Base-by-base conservation (phyloP, 2,113 vertebrate species). In the Tylochromis polylepis region DNA sequence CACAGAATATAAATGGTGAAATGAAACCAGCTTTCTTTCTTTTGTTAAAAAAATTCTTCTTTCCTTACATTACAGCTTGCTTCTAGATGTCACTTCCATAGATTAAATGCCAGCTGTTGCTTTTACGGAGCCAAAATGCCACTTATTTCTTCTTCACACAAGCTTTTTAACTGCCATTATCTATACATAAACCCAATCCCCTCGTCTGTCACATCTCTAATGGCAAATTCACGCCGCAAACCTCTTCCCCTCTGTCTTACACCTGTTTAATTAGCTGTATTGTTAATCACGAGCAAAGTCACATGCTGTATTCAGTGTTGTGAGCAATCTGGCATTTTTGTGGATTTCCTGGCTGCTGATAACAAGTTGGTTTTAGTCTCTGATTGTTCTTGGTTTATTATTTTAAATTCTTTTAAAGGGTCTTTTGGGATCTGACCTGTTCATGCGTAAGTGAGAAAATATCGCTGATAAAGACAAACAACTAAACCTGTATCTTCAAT, bases 91-190 rank as follows among this genome's bases (percentile, higher is more conserved):
- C 15, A 3, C 53, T 14, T 8, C 81, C 36, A 11, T 85, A 83
- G 85, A 85, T 88, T 75, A 79, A 60, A 79, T 16, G n/a, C 62
- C 83, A 88, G 67, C 84, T 92, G 90, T 89, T 89, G 79, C 34
- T 36, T 20, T 31, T 34, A 31, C 11, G 18, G 51, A 77, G 38
- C 38, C 75, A 59, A 11, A 27, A 43, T 75, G 11, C 53, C 49
- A 31, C 82, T 83, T 38, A 38, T 29, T 34, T 79, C 36, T 72
- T 31, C 78, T 80, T 80, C 56, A 55, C 58, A 20, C 65, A 20
- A 41, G 41, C 65, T 34, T 62, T 81, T 87, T 84, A 90, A 84
- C 49, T 75, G 81, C 53, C 20, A 18, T 78, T 55, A 56, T 85
- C 82, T 72, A 51, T 56, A 83, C 67, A 24, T 83, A 18, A 82